A percentile compares a stretch with the other conserved stretches of the same genome.
Evolutionary conservation across 2,888 invertebrate genomes (phyloP).

Genomic region (Strigamia crassipes): DNA sequence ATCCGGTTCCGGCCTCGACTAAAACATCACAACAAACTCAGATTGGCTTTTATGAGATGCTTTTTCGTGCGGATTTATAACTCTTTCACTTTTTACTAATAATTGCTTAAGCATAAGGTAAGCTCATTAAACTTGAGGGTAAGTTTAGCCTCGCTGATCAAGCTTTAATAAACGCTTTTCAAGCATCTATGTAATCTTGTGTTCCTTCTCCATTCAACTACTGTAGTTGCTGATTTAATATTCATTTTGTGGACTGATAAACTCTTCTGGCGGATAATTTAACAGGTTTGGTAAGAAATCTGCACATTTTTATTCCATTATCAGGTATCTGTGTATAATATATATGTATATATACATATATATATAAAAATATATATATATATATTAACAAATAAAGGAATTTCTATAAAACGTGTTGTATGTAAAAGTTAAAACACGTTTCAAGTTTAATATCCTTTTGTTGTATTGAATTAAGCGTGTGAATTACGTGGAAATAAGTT

Average conservation of each 20-base stretch:
- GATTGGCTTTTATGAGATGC: neutral
- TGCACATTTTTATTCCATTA: neutral
- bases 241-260: neutral
- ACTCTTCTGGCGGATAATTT: neutral
- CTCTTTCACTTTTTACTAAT: neutral
- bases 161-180: neutral
- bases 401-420: neutral
- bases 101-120: neutral
- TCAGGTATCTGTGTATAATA: neutral
- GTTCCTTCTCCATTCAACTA: neutral
- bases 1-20: neutral
- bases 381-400: neutral
- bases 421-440: no score
- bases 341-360: no score
- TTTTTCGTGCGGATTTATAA: neutral
- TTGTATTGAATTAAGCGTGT: no score
- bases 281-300: neutral
- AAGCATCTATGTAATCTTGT: neutral
- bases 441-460: no score
- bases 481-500: no score
- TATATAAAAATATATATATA: no score
- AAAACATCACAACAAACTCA: neutral
- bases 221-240: neutral
- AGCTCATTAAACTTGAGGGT: neutral
- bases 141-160: neutral